phyloP scores from a whole-genome alignment of 2,797 vertebrate species.

The Chrysolophus pictus region DNA sequence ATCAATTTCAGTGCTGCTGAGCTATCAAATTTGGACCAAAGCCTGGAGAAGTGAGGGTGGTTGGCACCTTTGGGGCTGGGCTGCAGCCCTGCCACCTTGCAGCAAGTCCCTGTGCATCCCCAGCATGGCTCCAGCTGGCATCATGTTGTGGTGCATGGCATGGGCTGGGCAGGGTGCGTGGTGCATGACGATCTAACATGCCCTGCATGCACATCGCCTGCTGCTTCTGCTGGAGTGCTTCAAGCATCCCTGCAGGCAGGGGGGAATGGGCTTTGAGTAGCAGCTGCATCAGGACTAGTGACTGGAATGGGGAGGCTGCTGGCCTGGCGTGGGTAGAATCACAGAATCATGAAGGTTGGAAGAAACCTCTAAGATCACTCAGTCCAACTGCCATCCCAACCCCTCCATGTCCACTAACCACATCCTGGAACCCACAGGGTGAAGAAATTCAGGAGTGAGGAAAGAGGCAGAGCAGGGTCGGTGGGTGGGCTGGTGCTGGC shows the following conservation, averaged over 20 bases:
- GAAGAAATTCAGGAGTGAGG: neutral
- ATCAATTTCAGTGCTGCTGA: neutral
- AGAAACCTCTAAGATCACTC: no score
- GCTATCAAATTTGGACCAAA: neutral
- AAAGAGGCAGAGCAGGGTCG: neutral
- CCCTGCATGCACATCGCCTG: neutral
- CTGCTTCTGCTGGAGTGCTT: neutral
- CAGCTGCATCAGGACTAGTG: neutral
- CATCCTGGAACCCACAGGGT: neutral
- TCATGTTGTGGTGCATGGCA: neutral
- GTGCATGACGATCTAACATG: neutral
- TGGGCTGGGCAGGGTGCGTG: neutral
- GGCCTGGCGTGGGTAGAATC: neutral
- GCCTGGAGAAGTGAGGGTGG: accelerated
- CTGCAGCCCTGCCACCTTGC: neutral
- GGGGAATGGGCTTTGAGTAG: neutral
- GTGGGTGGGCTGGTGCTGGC: neutral
- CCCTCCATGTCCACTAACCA: no score
- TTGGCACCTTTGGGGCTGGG: neutral
- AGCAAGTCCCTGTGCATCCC: neutral
- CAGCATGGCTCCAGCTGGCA: neutral
- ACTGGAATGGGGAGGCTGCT: neutral
- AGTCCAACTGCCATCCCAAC: no score
- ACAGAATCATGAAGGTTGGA: no score
- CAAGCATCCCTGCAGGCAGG: neutral